Conservation (phyloP, 2,888 invertebrate genomes). For the Chalcosyrphus nemorum region DNA sequence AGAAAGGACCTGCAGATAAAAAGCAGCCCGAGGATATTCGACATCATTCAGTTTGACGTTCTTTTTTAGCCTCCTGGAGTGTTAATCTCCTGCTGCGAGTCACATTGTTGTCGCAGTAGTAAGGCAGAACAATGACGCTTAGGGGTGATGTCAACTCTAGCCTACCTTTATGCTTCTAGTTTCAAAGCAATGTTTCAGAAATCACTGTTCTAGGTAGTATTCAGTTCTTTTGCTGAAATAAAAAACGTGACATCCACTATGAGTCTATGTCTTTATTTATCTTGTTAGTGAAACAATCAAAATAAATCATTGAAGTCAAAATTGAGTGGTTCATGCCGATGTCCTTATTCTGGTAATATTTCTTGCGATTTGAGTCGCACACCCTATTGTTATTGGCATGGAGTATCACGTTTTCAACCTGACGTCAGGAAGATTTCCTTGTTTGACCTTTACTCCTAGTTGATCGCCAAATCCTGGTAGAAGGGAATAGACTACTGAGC, state of each 20-base stretch:
- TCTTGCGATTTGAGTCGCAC: no score
- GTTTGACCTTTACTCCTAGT: no score
- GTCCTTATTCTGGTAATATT: not conserved
- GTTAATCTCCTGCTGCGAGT: conserved; percentile 60
- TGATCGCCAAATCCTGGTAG: no score
- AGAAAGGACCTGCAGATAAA: conserved; percentile 54
- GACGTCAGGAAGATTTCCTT: no score
- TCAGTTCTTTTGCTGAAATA: not conserved
- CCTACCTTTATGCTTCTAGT: not conserved
- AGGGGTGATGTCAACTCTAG: conserved; percentile 33
- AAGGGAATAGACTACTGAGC: no score
- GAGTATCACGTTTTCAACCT: no score
- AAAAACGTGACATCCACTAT: conserved; percentile 3
- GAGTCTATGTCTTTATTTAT: not conserved
- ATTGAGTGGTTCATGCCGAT: not conserved
- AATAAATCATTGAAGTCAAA: not conserved
- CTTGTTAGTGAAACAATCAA: not conserved
- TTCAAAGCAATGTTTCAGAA: conserved; percentile 1
- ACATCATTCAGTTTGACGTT: conserved; percentile 52
- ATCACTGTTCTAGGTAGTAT: not conserved
- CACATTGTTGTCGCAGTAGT: conserved; percentile 45
- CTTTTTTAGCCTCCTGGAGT: conserved; percentile 67
- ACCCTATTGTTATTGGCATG: no score
- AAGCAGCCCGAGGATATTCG: conserved; percentile 67
- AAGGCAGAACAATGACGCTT: conserved; percentile 27